These are phyloP conservation scores for Trichacis sp. DNA, from an alignment of 2,888 invertebrate species.

Conservation along the genomic window DNA sequence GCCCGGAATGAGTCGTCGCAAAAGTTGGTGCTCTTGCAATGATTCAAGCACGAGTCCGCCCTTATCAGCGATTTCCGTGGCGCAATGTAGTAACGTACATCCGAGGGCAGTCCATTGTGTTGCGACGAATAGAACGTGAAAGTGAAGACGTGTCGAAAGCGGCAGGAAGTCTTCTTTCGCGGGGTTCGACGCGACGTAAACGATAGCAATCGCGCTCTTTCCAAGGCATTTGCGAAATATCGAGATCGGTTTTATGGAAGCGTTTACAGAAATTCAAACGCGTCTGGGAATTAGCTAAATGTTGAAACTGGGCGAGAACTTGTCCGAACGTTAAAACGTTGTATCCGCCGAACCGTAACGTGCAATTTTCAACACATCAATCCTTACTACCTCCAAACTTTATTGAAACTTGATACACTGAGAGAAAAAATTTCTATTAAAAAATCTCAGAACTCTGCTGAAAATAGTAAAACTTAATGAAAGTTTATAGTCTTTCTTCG, in stretches of 20 bases:
- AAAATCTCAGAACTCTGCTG: too few relatives aligned
- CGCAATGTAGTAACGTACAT: conserved; percentile 36
- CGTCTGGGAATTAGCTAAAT: conserved; percentile 23
- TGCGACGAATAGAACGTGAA: conserved; percentile 58
- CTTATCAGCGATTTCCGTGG: conserved; percentile 37
- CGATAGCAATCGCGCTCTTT: conserved; percentile 36
- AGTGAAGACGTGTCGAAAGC: conserved; percentile 56
- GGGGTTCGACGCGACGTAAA: conserved; percentile 40
- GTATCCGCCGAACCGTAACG: too few relatives aligned
- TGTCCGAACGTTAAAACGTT: neutral
- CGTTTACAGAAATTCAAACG: conserved; percentile 24
- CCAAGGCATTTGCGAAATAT: conserved; percentile 43
- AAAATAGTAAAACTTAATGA: too few relatives aligned
- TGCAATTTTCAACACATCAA: too few relatives aligned
- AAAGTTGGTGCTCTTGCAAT: conserved; percentile 14
- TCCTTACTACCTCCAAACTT: too few relatives aligned
- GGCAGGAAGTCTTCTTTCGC: conserved; percentile 51
- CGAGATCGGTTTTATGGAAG: conserved; percentile 41
- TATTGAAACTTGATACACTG: too few relatives aligned
- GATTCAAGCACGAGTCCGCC: conserved; percentile 31
- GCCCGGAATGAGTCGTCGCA: conserved; percentile 14
- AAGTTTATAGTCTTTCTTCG: too few relatives aligned
- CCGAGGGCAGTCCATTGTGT: conserved; percentile 42
- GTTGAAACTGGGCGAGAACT: neutral
- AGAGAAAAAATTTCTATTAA: too few relatives aligned